A percentile compares a stretch with the other conserved stretches of the same genome.
Conservation (phyloP, 2,797 vertebrate genomes). For the Gymnoscopelus microlampas region DNA sequence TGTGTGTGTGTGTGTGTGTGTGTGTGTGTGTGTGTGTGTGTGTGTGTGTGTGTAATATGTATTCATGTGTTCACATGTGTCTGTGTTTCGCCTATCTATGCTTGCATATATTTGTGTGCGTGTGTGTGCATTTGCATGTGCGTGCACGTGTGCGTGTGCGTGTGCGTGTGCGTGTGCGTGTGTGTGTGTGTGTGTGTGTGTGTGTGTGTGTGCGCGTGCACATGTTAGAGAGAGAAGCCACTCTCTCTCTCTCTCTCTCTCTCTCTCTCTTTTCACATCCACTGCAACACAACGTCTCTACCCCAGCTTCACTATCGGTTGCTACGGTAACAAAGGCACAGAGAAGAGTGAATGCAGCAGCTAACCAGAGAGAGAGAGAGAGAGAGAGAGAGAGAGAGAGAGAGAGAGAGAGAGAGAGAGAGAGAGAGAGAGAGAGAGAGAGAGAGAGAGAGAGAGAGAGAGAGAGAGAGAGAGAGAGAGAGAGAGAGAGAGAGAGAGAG, state of each 20-base stretch:
- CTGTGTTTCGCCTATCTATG: not conserved
- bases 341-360: slow-evolving; percentile 79
- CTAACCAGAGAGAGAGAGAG: slow-evolving; percentile 50
- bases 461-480: not conserved
- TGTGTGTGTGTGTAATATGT: slow-evolving; percentile 4
- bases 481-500: slow-evolving; percentile 30
- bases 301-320: slow-evolving; percentile 82
- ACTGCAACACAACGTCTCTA: slow-evolving; percentile 76
- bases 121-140: not conserved
- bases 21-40: slow-evolving; percentile 9
- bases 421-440: slow-evolving; percentile 22
- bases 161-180: not conserved
- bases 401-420: slow-evolving; percentile 21
- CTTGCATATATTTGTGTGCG: not conserved
- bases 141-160: too few relatives aligned
- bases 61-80: slow-evolving; percentile 6
- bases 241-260: slow-evolving; percentile 37
- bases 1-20: slow-evolving; percentile 8
- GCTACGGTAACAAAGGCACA: slow-evolving; percentile 86
- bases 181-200: slow-evolving; percentile 9
- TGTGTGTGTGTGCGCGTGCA: slow-evolving; percentile 5
- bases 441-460: not conserved
- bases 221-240: slow-evolving; percentile 52
- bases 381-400: slow-evolving; percentile 31
- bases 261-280: slow-evolving; percentile 59